A percentile compares a stretch with the other conserved stretches of the same genome.
These are phyloP conservation scores for Troides oblongomaculatus DNA, from an alignment of 2,888 invertebrate genomes.

Conservation along the genomic window DNA sequence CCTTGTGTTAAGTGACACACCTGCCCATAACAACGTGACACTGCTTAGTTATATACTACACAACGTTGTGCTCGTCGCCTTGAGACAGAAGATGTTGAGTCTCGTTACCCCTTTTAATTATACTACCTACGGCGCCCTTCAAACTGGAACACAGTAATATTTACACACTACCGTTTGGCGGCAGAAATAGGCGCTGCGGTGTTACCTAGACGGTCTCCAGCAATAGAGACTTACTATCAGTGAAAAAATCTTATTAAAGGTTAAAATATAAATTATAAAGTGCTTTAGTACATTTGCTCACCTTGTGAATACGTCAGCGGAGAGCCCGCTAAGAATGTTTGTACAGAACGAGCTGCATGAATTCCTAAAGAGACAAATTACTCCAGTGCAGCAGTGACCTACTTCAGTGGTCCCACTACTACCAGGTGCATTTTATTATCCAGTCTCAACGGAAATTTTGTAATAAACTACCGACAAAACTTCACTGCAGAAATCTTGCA, in stretches of 20 bases:
- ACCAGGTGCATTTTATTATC: background rate
- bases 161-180: no score
- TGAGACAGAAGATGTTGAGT: no score
- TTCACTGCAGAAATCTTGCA: background rate
- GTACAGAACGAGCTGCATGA: constrained; percentile 19
- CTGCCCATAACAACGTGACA: no score
- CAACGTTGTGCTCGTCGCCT: no score
- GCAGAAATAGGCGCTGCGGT: no score
- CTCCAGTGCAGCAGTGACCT: constrained; percentile 22
- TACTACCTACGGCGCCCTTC: no score
- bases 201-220: no score
- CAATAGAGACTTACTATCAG: background rate
- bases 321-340: constrained; percentile 22
- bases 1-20: no score
- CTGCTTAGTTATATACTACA: no score
- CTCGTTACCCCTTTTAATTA: no score
- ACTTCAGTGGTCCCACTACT: constrained; percentile 13
- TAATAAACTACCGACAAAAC: background rate
- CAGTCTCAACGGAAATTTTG: background rate
- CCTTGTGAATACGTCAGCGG: constrained; percentile 20
- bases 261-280: constrained; percentile 12
- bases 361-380: constrained; percentile 29
- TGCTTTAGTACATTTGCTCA: constrained; percentile 15
- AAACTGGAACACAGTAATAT: no score
- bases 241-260: background rate